A percentile compares a stretch with the other conserved stretches of the same genome.
phyloP scores from a whole-genome alignment of 2,888 invertebrate species.

The Scaptomyza polygonia region DNA sequence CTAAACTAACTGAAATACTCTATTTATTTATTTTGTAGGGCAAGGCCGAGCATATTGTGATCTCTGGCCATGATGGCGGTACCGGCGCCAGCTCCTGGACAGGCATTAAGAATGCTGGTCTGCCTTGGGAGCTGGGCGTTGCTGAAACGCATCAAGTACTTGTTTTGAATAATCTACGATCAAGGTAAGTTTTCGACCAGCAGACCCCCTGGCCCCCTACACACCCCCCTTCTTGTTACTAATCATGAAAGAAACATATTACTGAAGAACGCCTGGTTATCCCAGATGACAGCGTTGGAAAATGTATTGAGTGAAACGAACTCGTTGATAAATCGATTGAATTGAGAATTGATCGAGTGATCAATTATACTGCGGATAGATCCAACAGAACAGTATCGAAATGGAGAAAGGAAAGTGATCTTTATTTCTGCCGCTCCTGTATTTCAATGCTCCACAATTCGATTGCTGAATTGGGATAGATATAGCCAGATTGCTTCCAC shows the following conservation, averaged over 20 bases:
- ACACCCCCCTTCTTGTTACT: slow-evolving; percentile 72
- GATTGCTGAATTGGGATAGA: slow-evolving; percentile 25
- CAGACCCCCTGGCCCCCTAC: slow-evolving; percentile 51
- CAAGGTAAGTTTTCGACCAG: slow-evolving; percentile 85
- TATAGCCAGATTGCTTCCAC: slow-evolving; percentile 47
- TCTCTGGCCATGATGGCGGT: slow-evolving; percentile 99
- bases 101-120: slow-evolving; percentile 98
- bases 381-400: slow-evolving; percentile 19
- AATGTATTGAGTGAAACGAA: slow-evolving; percentile 51
- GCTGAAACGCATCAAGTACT: slow-evolving; percentile 99
- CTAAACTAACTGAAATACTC: background rate
- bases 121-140: slow-evolving; percentile 99
- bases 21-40: slow-evolving; percentile 86
- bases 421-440: slow-evolving; percentile 26
- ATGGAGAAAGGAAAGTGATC: slow-evolving; percentile 30
- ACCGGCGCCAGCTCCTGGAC: slow-evolving; percentile 99
- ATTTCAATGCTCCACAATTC: slow-evolving; percentile 11
- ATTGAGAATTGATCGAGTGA: slow-evolving; percentile 22
- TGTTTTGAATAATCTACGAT: slow-evolving; percentile 95
- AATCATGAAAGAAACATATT: slow-evolving; percentile 82
- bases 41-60: slow-evolving; percentile 99
- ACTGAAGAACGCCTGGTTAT: slow-evolving; percentile 83
- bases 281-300: slow-evolving; percentile 83
- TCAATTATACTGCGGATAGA: slow-evolving; percentile 17
- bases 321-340: slow-evolving; percentile 38